Percentiles rank a stretch among this genome's conserved stretches.
Evolutionary conservation across 2,113 vertebrate genomes (phyloP).

Genomic region (Sinocyclocheilus grahami): DNA sequence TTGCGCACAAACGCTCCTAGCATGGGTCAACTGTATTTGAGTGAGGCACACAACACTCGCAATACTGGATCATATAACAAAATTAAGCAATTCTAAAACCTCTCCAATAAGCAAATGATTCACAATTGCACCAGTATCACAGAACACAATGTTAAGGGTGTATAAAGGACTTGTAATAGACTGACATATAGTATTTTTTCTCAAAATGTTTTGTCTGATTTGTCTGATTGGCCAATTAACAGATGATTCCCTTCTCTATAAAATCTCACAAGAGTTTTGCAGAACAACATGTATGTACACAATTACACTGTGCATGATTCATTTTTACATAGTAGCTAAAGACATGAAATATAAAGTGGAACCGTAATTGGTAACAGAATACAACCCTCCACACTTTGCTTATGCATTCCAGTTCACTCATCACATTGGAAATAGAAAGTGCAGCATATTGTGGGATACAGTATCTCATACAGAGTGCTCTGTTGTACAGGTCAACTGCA

Average conservation of each 20-base stretch:
- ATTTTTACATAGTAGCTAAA: too few relatives aligned
- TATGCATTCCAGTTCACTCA: too few relatives aligned
- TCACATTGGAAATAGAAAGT: too few relatives aligned
- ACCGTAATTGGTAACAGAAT: too few relatives aligned
- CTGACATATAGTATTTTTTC: neutral
- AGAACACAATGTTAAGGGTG: neutral
- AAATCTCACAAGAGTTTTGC: too few relatives aligned
- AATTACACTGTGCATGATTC: too few relatives aligned
- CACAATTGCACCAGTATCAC: neutral
- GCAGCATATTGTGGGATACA: too few relatives aligned
- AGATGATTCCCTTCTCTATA: neutral
- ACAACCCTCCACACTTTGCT: too few relatives aligned
- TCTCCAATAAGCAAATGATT: neutral
- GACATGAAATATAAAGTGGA: too few relatives aligned
- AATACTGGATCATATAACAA: neutral
- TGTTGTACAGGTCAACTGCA: too few relatives aligned
- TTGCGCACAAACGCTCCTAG: conserved; percentile 10
- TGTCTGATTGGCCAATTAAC: neutral
- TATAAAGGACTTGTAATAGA: neutral
- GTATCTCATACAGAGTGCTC: too few relatives aligned
- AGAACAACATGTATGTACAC: too few relatives aligned
- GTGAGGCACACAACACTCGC: conserved; percentile 1
- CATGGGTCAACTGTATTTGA: conserved; percentile 12
- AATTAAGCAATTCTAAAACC: neutral
- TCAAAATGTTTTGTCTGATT: neutral